A percentile compares a stretch with the other conserved stretches of the same genome.
These are phyloP conservation scores for Dasysyrphus tricinctus DNA, from an alignment of 2,888 invertebrate genomes.

Conservation along the genomic window DNA sequence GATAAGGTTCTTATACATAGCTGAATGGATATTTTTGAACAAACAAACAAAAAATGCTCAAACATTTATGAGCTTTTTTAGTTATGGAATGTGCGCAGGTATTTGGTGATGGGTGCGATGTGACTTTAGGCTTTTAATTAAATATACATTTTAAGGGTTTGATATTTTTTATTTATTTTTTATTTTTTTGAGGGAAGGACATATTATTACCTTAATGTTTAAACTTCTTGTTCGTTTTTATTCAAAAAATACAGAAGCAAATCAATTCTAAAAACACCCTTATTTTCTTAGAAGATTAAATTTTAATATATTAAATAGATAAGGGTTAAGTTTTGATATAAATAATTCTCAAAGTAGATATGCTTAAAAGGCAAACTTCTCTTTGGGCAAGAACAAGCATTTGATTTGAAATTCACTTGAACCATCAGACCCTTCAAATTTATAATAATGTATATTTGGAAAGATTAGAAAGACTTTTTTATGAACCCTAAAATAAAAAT, in stretches of 20 bases:
- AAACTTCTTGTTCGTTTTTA: not conserved
- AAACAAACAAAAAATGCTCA: constrained; percentile 11
- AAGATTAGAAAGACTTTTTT: not conserved
- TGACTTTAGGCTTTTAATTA: constrained; percentile 32
- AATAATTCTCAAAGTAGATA: not conserved
- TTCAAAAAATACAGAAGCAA: no score
- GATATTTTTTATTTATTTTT: constrained; percentile 1
- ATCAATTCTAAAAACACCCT: not conserved
- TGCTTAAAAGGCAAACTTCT: not conserved
- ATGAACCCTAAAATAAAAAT: not conserved
- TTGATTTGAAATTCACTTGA: not conserved
- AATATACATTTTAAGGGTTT: not conserved
- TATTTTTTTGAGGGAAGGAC: no score
- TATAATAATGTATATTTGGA: not conserved
- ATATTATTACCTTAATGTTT: not conserved
- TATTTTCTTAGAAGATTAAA: not conserved
- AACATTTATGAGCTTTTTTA: constrained; percentile 41
- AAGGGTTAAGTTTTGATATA: not conserved
- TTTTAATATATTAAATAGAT: constrained; percentile 1
- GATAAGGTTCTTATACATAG: constrained; percentile 11
- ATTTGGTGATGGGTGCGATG: not conserved
- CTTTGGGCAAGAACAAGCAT: not conserved
- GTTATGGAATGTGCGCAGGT: not conserved
- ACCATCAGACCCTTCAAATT: not conserved
- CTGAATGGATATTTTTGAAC: constrained; percentile 1